Base-by-base conservation (phyloP, 2,888 invertebrate species). In the Tineola bisselliella region DNA sequence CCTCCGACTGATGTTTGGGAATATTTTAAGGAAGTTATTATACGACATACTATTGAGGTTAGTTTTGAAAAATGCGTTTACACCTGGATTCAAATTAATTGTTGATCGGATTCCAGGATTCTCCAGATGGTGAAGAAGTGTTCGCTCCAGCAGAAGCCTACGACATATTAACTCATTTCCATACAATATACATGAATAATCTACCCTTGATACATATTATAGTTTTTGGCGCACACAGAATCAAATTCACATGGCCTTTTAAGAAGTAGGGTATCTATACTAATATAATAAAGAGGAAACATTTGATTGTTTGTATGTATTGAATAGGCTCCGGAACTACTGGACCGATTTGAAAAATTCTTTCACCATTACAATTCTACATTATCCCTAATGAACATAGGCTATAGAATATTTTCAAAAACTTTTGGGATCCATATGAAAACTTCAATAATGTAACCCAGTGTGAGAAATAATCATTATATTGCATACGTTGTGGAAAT, bases 121-220 rank as follows among this genome's bases (percentile, higher is more conserved):
- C 79, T 0, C 86, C 86, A 0, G 73, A 78, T 13, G 81, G 81
- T 0, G 70, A 82, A 64, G 78, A 81, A 62, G 73, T 83, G 6
- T 84, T 84, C 63, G 71, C 70, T 11, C 77, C 86, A 0, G 75
- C 77, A 0, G 86, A 86, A 56, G 76, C 80, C 63, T 84, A 79
- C 62, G 82, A 86, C 64, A 79, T 87, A n/a, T 8, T 83, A 18
- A 72, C 77, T 0, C 86, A 87, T 64, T 87, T 87, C 68, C 86
- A 86, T 65, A 71, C 78, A 0, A 63, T 74, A 10, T 87, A 86
- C 64, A 44, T 86, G n/a, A 70, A 64, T n/a, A 84, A 87, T 65
- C 61, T 86, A 63, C 81, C 87, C 0, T 70, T 87, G 0, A 69
- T 87, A n/a, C 86, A 87, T 59, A 73, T 84, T 1, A 63, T 77